Evolutionary conservation across 1,140 invertebrate species (phyloP), one percentile per base, ranked within the genome.

Genomic region (Triops longicaudatus): DNA sequence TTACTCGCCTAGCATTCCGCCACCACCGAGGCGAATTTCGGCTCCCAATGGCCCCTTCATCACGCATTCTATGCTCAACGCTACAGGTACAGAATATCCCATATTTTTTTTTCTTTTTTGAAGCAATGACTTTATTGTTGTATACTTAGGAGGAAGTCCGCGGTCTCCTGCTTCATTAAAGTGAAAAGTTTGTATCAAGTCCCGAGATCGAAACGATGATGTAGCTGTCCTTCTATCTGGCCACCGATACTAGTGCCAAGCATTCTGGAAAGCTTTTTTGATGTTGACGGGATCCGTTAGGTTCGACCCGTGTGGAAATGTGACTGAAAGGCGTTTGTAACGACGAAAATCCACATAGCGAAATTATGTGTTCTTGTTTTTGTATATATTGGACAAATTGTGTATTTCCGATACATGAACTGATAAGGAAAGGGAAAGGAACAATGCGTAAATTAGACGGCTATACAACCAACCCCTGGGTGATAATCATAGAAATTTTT

Each of bases 401-500:
- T 22, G 22, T 0, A 63, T 14, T 22, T 63, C 50, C 50, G n/a
- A 63, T 17, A 63, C 14, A 63, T 63, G 22, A 63, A 63, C 50
- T 63, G 50, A 63, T 63, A 22, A 22, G 50, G 50, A 63, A 22
- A 63, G 50, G 50, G 50, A 63, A 17, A 63, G 50, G 22, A 63
- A 63, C 50, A 63, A 63, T 63, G 50, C 50, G 50, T n/a, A 63
- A 44, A 63, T 17, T 63, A 63, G 50, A 63, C 14, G 50, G 50
- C 50, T 63, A 63, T 63, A 63, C 50, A 63, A 63, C 50, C 50
- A 63, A 63, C 50, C 50, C 50, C 50, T 22, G 50, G 50, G 50
- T 63, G 50, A 63, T 63, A 63, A 63, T 63, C 50, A 63, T 63
- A 63, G n/a, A 63, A 63, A 63, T 63, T 63, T 63, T 63, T 63